Evolutionary conservation across 1,140 invertebrate species (phyloP), one percentile per base, ranked within the genome.

Genomic region (Leptonema lineaticorne): DNA sequence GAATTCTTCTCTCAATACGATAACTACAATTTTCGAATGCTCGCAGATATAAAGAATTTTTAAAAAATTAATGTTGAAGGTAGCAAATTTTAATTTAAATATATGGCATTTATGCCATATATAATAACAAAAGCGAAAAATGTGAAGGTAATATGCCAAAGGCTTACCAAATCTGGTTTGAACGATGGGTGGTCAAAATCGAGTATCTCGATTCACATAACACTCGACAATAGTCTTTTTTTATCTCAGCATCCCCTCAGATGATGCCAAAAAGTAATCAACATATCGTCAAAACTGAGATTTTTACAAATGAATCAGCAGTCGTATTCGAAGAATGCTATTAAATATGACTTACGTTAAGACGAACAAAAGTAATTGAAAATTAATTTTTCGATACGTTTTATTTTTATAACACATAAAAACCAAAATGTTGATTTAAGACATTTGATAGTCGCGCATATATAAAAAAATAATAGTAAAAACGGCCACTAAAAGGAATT

Each of bases 91-190:
- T n/a, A n/a, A n/a, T n/a, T n/a, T 16, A 41, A 41, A 41, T 14
- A 41, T 41, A 16, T 41, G 37, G 37, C 37, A 41, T 41, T 16
- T 14, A 41, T 14, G 37, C 37, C 11, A n/a, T n/a, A n/a, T n/a
- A n/a, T n/a, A n/a, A n/a, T 45, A 3, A 24, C 50, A 53, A 5
- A 24, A 53, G 50, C 50, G 8, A 53, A 53, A 24, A 53, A 53
- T 53, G 50, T 24, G 20, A 30, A 28, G 56, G 28, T 26, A n/a
- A n/a, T n/a, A 58, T 30, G 28, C 56, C 56, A 18, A 62, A 45
- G 59, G 59, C 41, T 62, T 11, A 33, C 59, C 33, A 46, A 24
- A 62, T 62, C 59, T 62, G 59, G 59, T 62, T 62, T 62, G 33
- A 29, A 37, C 29, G 41, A 62, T 62, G 59, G 59, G 59, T 62